Evolutionary conservation across 2,797 vertebrate genomes (phyloP).

Genomic region (Tapera naevia): DNA sequence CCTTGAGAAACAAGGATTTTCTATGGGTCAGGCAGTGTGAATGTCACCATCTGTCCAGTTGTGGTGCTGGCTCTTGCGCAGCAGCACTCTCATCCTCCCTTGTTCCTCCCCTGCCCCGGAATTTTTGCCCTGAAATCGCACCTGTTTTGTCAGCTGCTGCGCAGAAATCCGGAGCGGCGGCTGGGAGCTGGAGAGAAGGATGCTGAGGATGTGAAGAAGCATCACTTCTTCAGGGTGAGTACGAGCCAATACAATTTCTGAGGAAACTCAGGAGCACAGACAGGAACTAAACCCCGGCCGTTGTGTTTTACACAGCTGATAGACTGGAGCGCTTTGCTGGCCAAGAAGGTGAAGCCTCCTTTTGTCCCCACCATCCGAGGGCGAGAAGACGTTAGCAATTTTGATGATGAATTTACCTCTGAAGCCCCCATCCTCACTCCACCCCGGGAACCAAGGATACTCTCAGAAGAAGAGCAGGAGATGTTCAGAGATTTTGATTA

Average conservation of each 20-base stretch:
- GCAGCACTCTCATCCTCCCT: not conserved
- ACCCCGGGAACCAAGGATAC: conserved; percentile 92
- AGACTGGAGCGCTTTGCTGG: conserved; percentile 91
- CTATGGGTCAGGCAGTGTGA: not conserved
- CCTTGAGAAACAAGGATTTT: not conserved
- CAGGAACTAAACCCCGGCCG: not conserved
- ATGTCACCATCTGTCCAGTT: not conserved
- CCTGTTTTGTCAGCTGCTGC: conserved; percentile 83
- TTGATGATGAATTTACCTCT: conserved; percentile 99
- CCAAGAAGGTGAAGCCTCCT: conserved; percentile 95
- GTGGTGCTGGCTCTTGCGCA: not conserved
- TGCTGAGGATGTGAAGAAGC: conserved; percentile 97
- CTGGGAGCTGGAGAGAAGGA: conserved; percentile 95
- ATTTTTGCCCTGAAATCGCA: not conserved
- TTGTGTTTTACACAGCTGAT: conserved; percentile 84
- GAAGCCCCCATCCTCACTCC: conserved; percentile 97
- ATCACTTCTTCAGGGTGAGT: conserved; percentile 96
- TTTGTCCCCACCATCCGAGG: conserved; percentile 94
- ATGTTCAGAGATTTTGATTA: conserved; percentile 98
- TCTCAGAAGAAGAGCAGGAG: conserved; percentile 90
- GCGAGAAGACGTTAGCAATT: conserved; percentile 96
- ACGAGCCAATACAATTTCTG: not conserved
- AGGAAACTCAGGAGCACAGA: not conserved
- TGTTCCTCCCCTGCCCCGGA: not conserved
- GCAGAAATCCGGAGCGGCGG: conserved; percentile 94